A percentile compares a stretch with the other conserved stretches of the same genome.
Conservation (phyloP, 2,113 vertebrate genomes). For the Etia nguti region DNA sequence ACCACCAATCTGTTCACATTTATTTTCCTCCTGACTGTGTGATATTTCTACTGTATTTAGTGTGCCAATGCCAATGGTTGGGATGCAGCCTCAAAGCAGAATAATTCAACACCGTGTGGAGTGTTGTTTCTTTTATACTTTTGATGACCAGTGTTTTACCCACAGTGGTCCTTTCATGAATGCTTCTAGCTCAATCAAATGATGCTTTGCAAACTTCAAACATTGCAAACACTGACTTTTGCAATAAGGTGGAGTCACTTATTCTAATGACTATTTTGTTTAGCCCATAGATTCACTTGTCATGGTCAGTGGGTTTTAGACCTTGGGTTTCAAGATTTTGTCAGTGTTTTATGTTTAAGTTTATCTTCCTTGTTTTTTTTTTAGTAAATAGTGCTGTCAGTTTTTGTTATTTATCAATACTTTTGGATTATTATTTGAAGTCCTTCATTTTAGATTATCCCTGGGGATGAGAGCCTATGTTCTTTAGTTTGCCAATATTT, state of each 20-base stretch:
- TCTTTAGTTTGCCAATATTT: background rate
- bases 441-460: background rate
- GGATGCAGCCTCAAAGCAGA: background rate
- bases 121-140: background rate
- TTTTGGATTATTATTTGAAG: too few relatives aligned
- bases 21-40: background rate
- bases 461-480: background rate
- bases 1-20: background rate
- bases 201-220: background rate
- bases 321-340: background rate
- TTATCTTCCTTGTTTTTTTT: background rate
- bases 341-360: background rate
- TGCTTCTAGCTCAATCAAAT: background rate
- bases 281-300: background rate
- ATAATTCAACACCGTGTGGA: background rate
- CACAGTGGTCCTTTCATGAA: background rate
- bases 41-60: background rate
- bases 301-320: background rate
- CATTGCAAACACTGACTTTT: background rate
- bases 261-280: background rate
- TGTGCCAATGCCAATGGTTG: background rate
- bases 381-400: background rate
- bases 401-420: background rate
- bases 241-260: background rate
- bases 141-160: background rate